Percentiles rank a stretch among this genome's conserved stretches.
phyloP scores from a whole-genome alignment of 2,888 invertebrate species.

The Cerceris rybyensis region DNA sequence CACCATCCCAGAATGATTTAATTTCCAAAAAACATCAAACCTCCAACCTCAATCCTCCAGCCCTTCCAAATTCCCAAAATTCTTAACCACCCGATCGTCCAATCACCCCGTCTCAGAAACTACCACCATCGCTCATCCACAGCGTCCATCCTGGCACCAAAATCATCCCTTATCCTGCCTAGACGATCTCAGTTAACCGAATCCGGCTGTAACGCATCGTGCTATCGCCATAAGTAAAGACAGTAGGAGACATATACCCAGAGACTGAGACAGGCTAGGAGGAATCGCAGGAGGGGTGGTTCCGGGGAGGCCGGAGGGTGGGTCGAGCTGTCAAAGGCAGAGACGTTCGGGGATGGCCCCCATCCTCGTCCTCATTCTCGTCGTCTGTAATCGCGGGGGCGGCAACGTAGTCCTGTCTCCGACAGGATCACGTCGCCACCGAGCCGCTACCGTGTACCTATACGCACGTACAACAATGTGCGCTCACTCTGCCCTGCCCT shows the following conservation, averaged over 20 bases:
- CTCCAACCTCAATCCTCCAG: too few relatives aligned
- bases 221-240: constrained; percentile 47
- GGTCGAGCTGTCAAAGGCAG: constrained; percentile 80
- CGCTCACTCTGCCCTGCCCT: constrained; percentile 51
- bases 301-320: constrained; percentile 62
- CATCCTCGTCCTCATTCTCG: constrained; percentile 76
- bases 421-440: constrained; percentile 81
- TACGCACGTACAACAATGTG: constrained; percentile 65
- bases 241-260: constrained; percentile 50
- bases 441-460: constrained; percentile 72
- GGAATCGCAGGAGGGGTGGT: constrained; percentile 23
- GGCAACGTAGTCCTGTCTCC: constrained; percentile 81
- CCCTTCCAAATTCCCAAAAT: too few relatives aligned
- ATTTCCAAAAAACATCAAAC: too few relatives aligned
- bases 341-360: constrained; percentile 79
- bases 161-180: constrained; percentile 1
- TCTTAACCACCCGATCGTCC: too few relatives aligned
- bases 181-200: background rate
- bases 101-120: too few relatives aligned
- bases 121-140: too few relatives aligned
- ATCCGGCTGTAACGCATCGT: constrained; percentile 29
- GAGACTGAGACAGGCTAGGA: constrained; percentile 51
- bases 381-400: constrained; percentile 81
- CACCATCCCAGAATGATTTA: too few relatives aligned
- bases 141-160: background rate